Conservation (phyloP, 1,140 invertebrate species). For the Centruroides sculpturatus region DNA sequence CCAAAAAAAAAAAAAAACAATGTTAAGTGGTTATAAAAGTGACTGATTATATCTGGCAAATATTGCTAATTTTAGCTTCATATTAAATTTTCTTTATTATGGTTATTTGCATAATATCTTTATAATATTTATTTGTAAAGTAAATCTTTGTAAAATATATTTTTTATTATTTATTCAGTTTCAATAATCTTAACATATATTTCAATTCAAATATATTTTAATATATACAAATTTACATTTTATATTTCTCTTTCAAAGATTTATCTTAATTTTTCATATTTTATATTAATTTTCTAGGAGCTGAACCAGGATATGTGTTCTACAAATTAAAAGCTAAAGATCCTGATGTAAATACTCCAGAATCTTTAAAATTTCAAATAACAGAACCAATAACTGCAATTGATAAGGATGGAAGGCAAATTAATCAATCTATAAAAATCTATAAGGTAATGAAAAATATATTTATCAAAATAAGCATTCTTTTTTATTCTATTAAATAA, state of each 20-base stretch:
- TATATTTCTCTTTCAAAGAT: no score
- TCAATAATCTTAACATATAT: neutral
- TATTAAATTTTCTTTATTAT: no score
- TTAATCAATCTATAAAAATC: neutral
- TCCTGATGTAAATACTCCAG: slow-evolving; percentile 52
- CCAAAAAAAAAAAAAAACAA: no score
- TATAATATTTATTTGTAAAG: no score
- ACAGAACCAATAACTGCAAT: slow-evolving; percentile 57
- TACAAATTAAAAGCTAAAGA: slow-evolving; percentile 58
- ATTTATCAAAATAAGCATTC: neutral
- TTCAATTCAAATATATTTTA: neutral
- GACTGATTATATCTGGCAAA: no score
- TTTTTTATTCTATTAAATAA: neutral
- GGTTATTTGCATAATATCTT: no score
- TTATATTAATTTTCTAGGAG: slow-evolving; percentile 35
- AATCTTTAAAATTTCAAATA: slow-evolving; percentile 52
- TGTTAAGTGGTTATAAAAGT: no score
- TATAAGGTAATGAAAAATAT: neutral
- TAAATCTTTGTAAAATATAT: neutral
- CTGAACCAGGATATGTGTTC: slow-evolving; percentile 51
- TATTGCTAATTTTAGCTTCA: no score
- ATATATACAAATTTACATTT: neutral
- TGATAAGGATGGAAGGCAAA: slow-evolving; percentile 60
- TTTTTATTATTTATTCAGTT: neutral
- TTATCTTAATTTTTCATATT: no score